Conservation (phyloP, 1,140 invertebrate genomes). For the Neoseiulus cucumeris region DNA sequence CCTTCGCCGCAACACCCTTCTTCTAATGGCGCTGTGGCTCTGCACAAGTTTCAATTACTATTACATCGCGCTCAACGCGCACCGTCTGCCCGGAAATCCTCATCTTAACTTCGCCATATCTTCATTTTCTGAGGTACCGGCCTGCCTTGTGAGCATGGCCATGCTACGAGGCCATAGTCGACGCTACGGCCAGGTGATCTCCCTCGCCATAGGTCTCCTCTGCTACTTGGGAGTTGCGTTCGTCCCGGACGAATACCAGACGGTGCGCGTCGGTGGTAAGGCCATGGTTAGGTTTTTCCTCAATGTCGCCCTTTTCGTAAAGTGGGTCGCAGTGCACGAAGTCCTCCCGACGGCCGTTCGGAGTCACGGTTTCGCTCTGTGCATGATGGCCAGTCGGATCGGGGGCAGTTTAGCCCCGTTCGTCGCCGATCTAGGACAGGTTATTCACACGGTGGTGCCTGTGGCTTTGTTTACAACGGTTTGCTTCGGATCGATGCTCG, state of each 20-base stretch:
- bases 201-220: background rate
- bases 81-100: background rate
- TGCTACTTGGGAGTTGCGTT: background rate
- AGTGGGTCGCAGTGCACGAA: background rate
- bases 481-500: background rate
- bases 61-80: background rate
- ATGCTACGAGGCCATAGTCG: background rate
- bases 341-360: background rate
- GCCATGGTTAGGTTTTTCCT: background rate
- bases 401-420: background rate
- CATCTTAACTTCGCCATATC: background rate
- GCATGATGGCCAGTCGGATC: background rate
- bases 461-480: background rate
- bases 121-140: background rate
- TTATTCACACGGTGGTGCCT: background rate
- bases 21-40: background rate
- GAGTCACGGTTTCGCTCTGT: background rate
- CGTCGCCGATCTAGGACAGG: background rate
- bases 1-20: background rate
- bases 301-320: background rate
- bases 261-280: background rate
- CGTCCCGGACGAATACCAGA: background rate
- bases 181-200: background rate
- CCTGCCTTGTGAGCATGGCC: background rate
- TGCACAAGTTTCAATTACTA: background rate